Conservation (phyloP, 2,888 invertebrate genomes). For the Amphiduros pacificus region DNA sequence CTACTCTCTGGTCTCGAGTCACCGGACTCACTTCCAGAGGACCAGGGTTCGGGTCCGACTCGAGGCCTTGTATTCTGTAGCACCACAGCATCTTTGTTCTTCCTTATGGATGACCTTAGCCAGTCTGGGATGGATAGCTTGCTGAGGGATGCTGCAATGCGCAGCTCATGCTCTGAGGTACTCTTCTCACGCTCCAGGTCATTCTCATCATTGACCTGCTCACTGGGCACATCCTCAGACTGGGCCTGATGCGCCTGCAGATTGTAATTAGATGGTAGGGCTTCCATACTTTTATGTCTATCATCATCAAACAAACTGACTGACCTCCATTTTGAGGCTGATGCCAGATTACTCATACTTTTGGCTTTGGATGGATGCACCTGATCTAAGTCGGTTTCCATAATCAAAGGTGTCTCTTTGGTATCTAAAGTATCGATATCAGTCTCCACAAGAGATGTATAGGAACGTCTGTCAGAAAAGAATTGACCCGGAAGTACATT, state of each 20-base stretch:
- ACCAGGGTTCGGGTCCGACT: neutral
- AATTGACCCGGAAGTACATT: slow-evolving; percentile 15
- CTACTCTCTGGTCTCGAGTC: neutral
- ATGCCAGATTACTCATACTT: slow-evolving; percentile 16
- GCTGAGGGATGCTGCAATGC: slow-evolving; percentile 89
- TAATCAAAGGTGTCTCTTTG: slow-evolving; percentile 13
- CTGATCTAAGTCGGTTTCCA: slow-evolving; percentile 25
- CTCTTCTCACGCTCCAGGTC: slow-evolving; percentile 62
- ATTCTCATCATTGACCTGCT: too few species aligned
- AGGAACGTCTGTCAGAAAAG: slow-evolving; percentile 16
- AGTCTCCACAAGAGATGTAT: slow-evolving; percentile 22
- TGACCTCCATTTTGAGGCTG: neutral
- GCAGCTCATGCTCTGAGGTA: slow-evolving; percentile 90
- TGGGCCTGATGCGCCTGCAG: too few species aligned
- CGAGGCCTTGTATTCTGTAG: slow-evolving; percentile 14
- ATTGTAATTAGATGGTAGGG: too few species aligned
- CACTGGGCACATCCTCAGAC: too few species aligned
- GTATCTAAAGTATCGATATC: slow-evolving; percentile 21
- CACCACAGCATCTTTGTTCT: slow-evolving; percentile 8
- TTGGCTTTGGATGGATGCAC: slow-evolving; percentile 1
- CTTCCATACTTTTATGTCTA: slow-evolving; percentile 8
- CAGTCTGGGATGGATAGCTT: slow-evolving; percentile 94
- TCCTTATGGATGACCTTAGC: slow-evolving; percentile 69
- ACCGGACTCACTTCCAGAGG: neutral
- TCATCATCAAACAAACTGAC: too few species aligned